Percentiles rank a stretch among this genome's conserved stretches.
Conservation (phyloP, 2,113 vertebrate genomes). For the Brienomyrus brachyistius region DNA sequence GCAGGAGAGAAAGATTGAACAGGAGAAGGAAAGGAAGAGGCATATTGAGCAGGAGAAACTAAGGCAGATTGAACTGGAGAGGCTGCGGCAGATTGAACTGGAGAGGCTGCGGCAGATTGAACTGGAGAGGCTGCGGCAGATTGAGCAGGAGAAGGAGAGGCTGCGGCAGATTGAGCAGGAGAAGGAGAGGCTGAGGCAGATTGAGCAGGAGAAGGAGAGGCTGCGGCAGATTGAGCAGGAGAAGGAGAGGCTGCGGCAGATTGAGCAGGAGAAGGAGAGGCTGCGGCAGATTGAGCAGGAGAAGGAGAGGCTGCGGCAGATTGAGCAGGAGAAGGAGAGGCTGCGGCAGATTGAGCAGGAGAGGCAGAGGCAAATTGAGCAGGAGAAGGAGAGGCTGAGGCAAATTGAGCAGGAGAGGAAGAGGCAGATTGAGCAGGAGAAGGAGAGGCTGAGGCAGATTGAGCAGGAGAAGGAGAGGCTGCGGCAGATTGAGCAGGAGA, state of each 20-base stretch:
- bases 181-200: conserved; percentile 5
- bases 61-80: not conserved
- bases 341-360: not conserved
- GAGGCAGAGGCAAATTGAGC: not conserved
- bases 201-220: conserved; percentile 10
- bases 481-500: not conserved
- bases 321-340: not conserved
- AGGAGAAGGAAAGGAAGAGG: not conserved
- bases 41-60: too few relatives aligned
- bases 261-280: not conserved
- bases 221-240: not conserved
- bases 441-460: not conserved
- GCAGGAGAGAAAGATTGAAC: not conserved
- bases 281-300: not conserved
- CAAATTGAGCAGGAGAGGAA: not conserved
- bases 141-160: not conserved
- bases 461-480: not conserved
- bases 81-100: not conserved
- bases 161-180: not conserved
- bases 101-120: too few relatives aligned
- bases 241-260: not conserved
- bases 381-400: not conserved
- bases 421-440: not conserved
- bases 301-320: not conserved
- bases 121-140: not conserved